Conservation (phyloP, 2,797 vertebrate genomes). For the Nannoperca australis region DNA sequence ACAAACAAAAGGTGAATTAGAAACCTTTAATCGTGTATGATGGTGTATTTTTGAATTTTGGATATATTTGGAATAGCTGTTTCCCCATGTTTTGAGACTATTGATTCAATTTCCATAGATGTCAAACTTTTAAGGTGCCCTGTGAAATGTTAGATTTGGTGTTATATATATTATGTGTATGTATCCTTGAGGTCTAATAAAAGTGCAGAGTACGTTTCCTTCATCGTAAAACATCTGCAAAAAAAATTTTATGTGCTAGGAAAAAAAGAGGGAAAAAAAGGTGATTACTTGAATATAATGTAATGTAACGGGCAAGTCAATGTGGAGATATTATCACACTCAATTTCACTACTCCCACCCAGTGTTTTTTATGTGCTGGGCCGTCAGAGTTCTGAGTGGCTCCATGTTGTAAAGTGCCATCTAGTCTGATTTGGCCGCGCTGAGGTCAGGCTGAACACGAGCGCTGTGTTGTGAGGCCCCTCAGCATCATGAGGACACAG, state of each 20-base stretch:
- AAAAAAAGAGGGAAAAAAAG: too few species aligned
- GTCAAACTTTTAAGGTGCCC: too few species aligned
- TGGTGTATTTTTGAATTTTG: not conserved
- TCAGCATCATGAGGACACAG: slow-evolving; percentile 48
- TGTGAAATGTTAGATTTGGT: too few species aligned
- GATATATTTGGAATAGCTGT: not conserved
- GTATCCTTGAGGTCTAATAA: too few species aligned
- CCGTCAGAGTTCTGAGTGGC: slow-evolving; percentile 41
- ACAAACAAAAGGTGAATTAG: not conserved
- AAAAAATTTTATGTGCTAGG: too few species aligned
- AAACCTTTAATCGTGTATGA: not conserved
- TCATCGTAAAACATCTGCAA: too few species aligned
- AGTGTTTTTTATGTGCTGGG: slow-evolving; percentile 13
- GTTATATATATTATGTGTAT: too few species aligned
- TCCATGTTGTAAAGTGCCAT: slow-evolving; percentile 58
- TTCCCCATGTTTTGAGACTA: too few species aligned
- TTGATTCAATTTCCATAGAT: too few species aligned
- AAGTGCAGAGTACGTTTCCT: too few species aligned
- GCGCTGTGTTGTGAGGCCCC: slow-evolving; percentile 58
- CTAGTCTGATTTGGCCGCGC: slow-evolving; percentile 45
- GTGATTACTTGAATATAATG: too few species aligned
- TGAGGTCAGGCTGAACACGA: slow-evolving; percentile 69
- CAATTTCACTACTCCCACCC: slow-evolving; percentile 3
- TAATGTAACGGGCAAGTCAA: not conserved
- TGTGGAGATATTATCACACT: slow-evolving; percentile 20